These are phyloP conservation scores for Siderastrea radians DNA, from an alignment of 92 coral and sea anemone species.

Conservation along the genomic window DNA sequence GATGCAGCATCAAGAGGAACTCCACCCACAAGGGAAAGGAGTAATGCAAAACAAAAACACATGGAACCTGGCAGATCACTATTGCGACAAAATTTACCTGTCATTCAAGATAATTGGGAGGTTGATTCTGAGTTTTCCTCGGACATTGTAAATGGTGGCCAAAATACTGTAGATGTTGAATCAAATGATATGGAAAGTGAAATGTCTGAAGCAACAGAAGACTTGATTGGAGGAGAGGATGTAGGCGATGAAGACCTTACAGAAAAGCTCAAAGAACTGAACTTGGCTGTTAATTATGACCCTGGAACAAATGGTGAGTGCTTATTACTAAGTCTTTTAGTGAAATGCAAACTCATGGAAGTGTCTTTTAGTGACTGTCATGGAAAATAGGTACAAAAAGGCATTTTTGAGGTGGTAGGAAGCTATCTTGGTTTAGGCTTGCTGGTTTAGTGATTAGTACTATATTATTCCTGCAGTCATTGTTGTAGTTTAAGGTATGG, in stretches of 20 bases:
- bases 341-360: no score
- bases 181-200: conserved; percentile 72
- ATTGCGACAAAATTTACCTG: neutral
- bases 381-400: no score
- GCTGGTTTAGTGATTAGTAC: no score
- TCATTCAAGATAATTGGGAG: conserved; percentile 64
- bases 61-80: conserved; percentile 18
- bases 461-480: no score
- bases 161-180: conserved; percentile 9
- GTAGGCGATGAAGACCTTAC: conserved; percentile 79
- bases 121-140: conserved; percentile 67
- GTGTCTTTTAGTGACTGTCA: no score
- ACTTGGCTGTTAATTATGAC: conserved; percentile 91
- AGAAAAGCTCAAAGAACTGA: conserved; percentile 87
- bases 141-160: conserved; percentile 42
- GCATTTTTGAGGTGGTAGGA: no score
- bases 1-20: neutral
- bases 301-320: conserved; percentile 78
- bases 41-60: conserved; percentile 11
- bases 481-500: no score
- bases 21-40: conserved; percentile 17
- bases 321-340: neutral
- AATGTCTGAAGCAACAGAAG: conserved; percentile 80
- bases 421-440: no score
- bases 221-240: conserved; percentile 64